phyloP scores from a whole-genome alignment of 2,888 invertebrate species.

The Tachina fera region DNA sequence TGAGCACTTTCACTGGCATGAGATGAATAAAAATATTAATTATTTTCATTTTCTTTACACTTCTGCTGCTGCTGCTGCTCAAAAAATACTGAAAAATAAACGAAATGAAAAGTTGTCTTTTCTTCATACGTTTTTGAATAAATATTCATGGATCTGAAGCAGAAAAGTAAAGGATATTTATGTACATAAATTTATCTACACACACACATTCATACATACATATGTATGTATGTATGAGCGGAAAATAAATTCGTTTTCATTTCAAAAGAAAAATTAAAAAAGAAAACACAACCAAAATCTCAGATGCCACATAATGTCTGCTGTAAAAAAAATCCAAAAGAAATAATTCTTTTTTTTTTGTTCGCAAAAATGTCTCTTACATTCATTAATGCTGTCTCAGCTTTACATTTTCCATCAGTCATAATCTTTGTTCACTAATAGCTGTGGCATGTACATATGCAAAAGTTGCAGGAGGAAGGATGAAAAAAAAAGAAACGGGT shows the following conservation, averaged over 20 bases:
- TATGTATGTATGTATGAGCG: constrained; percentile 30
- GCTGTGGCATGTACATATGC: not conserved
- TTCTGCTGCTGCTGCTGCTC: not conserved
- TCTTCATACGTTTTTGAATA: constrained; percentile 41
- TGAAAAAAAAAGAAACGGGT: not conserved
- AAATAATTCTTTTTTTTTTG: constrained; percentile 6
- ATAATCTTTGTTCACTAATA: constrained; percentile 11
- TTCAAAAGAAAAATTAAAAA: not conserved
- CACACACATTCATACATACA: too few species aligned
- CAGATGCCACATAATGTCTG: not conserved
- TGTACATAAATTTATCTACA: not conserved
- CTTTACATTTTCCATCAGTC: constrained; percentile 24
- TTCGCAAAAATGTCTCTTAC: constrained; percentile 33
- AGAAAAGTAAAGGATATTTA: constrained; percentile 42
- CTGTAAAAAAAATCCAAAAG: not conserved
- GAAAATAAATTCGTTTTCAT: constrained; percentile 42
- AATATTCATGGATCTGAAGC: constrained; percentile 59
- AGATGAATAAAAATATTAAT: constrained; percentile 68
- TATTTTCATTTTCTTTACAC: constrained; percentile 64
- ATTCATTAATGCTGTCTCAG: constrained; percentile 43
- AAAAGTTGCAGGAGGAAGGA: not conserved
- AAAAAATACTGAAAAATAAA: constrained; percentile 25
- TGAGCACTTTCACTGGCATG: constrained; percentile 7
- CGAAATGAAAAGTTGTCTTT: constrained; percentile 55
- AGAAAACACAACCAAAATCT: not conserved